Percentiles rank a stretch among this genome's conserved stretches.
These are phyloP conservation scores for Drosophila orena DNA, from an alignment of 1,140 invertebrate genomes.

Conservation along the genomic window DNA sequence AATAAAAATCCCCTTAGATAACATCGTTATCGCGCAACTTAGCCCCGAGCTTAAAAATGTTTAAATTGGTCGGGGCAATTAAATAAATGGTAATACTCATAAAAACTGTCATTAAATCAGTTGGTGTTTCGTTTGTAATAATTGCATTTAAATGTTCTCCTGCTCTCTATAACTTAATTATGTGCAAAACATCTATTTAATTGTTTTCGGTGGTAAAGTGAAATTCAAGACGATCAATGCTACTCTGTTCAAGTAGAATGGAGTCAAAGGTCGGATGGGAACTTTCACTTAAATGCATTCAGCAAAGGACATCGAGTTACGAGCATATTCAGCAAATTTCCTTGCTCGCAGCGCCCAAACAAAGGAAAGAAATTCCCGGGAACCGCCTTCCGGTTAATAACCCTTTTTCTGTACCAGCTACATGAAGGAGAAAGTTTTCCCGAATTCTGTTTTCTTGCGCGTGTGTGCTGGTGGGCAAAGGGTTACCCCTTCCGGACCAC, in stretches of 20 bases:
- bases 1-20: neutral
- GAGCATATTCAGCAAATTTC: constrained; percentile 27
- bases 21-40: neutral
- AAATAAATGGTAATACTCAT: neutral
- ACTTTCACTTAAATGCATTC: constrained; percentile 38
- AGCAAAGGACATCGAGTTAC: constrained; percentile 21
- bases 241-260: too few species aligned
- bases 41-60: neutral
- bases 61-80: neutral
- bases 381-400: constrained; percentile 40
- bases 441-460: constrained; percentile 46
- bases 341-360: constrained; percentile 18
- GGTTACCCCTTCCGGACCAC: constrained; percentile 17
- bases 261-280: constrained; percentile 5
- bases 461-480: constrained; percentile 32
- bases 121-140: too few species aligned
- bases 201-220: neutral
- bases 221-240: too few species aligned
- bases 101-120: too few species aligned
- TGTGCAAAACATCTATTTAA: neutral
- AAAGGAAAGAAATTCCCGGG: constrained; percentile 32
- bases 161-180: too few species aligned
- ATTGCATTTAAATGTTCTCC: too few species aligned
- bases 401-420: constrained; percentile 23
- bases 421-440: constrained; percentile 42